Conservation (phyloP, 2,113 vertebrate species). For the Sylvicapra grimmia region DNA sequence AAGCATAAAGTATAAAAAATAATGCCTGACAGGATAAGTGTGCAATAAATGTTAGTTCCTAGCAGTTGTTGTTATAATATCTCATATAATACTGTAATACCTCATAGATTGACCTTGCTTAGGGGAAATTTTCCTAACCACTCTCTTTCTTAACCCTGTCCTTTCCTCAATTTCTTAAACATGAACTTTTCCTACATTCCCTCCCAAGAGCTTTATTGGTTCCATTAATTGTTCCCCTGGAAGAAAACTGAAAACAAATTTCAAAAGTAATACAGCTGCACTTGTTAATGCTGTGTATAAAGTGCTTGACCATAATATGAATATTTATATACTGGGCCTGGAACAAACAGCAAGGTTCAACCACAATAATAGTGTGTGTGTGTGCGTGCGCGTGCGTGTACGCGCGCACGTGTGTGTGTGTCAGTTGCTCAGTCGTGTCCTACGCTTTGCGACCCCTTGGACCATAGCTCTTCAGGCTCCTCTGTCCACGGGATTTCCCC, state of each 20-base stretch:
- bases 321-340: not conserved
- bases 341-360: not conserved
- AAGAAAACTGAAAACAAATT: not conserved
- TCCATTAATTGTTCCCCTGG: not conserved
- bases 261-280: not conserved
- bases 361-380: not conserved
- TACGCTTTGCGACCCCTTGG: not conserved
- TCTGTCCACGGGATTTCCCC: not conserved
- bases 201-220: not conserved
- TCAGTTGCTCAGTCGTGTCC: not conserved
- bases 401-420: no score
- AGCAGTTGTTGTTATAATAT: not conserved
- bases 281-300: not conserved
- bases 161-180: not conserved
- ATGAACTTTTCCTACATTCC: not conserved
- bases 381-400: no score
- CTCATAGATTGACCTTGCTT: not conserved
- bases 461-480: not conserved
- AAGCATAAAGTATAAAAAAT: not conserved
- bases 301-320: not conserved
- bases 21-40: not conserved
- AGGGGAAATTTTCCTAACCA: not conserved
- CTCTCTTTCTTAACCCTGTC: not conserved
- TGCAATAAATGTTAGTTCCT: not conserved
- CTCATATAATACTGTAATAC: not conserved